These are phyloP conservation scores for Acanthiza pusilla DNA, from an alignment of 2,797 vertebrate genomes.

Conservation along the genomic window DNA sequence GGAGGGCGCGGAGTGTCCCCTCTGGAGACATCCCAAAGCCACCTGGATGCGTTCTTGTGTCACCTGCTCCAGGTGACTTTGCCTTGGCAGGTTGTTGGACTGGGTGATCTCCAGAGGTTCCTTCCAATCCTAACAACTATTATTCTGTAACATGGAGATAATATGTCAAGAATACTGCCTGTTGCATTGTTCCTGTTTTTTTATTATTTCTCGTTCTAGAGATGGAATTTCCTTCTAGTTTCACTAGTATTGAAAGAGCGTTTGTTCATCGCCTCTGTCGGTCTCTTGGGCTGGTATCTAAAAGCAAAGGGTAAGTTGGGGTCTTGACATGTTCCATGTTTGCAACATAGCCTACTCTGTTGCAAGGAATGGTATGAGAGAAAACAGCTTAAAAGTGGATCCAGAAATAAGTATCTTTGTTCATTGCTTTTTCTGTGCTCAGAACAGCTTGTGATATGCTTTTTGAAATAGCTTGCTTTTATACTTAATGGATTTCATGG, in stretches of 20 bases:
- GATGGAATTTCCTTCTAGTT: constrained; percentile 90
- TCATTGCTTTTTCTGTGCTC: not conserved
- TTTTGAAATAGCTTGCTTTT: not conserved
- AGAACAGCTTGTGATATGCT: rapidly evolving
- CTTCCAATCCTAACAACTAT: not conserved
- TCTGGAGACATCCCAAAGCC: too few species aligned
- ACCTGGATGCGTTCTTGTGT: too few species aligned
- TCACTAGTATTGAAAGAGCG: constrained; percentile 86
- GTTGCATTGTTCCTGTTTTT: not conserved
- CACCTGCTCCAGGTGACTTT: too few species aligned
- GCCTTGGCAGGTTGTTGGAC: too few species aligned
- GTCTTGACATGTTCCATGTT: too few species aligned
- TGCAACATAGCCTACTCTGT: not conserved
- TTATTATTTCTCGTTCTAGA: constrained; percentile 69
- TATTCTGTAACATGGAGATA: rapidly evolving
- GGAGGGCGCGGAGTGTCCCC: too few species aligned
- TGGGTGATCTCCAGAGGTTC: not conserved
- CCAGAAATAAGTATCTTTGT: not conserved
- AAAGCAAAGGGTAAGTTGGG: constrained; percentile 87
- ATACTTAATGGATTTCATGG: not conserved
- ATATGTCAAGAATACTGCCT: rapidly evolving
- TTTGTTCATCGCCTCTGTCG: constrained; percentile 87
- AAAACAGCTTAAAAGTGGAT: not conserved
- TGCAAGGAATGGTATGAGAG: not conserved
- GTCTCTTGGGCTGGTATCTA: constrained; percentile 87